Conservation (phyloP, 2,113 vertebrate genomes). For the Glareola pratincola region DNA sequence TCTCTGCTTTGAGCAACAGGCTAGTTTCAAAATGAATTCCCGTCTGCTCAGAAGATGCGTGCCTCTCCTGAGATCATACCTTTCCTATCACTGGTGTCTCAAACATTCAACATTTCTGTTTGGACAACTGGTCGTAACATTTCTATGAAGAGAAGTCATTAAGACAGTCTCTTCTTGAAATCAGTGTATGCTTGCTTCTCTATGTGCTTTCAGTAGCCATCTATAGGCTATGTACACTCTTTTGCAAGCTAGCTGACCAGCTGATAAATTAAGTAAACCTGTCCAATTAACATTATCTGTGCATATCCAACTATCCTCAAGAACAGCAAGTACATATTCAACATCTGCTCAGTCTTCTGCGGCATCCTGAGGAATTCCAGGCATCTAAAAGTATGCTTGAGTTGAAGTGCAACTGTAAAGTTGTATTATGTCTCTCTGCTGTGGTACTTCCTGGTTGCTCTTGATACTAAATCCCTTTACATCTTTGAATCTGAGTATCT, state of each 20-base stretch:
- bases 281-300: background rate
- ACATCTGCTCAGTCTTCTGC: background rate
- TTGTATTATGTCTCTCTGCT: background rate
- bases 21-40: background rate
- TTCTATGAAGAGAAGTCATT: background rate
- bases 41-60: background rate
- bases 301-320: background rate
- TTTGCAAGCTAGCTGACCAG: background rate
- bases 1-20: background rate
- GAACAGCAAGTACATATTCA: background rate
- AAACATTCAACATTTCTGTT: background rate
- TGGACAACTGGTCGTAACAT: background rate
- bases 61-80: background rate
- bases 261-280: background rate
- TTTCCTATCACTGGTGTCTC: background rate
- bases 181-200: background rate
- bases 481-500: background rate
- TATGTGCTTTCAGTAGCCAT: background rate
- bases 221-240: background rate
- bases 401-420: background rate
- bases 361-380: no score
- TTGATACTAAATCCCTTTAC: background rate
- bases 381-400: background rate
- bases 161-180: background rate
- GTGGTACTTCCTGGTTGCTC: background rate